phyloP scores from a whole-genome alignment of 2,113 vertebrate species.

The mouse (Mus musculus) region DNA sequence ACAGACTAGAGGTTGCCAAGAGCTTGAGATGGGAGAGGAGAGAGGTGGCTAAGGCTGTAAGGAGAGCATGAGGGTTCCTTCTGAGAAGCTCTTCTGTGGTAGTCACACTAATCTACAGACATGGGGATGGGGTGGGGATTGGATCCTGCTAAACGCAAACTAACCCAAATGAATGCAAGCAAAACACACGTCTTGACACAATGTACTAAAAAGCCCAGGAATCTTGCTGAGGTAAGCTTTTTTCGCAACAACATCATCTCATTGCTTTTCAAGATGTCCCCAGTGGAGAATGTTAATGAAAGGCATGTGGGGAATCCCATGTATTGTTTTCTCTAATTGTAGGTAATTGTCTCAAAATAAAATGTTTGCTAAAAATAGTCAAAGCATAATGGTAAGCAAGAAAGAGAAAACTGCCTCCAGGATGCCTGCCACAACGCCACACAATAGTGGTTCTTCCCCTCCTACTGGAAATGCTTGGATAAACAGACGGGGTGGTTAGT shows the following conservation, averaged over 20 bases:
- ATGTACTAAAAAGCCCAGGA: neutral
- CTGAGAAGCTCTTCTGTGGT: neutral
- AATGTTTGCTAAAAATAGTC: slow-evolving; percentile 20
- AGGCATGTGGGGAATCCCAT: neutral
- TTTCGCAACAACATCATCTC: neutral
- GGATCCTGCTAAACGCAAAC: neutral
- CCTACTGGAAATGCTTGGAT: neutral
- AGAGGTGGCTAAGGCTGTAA: neutral
- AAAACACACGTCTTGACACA: neutral
- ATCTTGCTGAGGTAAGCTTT: neutral
- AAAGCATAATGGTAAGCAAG: neutral
- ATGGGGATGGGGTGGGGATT: neutral
- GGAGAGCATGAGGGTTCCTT: neutral
- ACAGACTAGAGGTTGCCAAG: neutral
- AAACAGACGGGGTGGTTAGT: neutral
- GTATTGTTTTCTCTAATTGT: slow-evolving; percentile 12
- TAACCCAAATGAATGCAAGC: neutral
- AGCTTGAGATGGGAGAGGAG: neutral
- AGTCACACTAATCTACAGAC: neutral
- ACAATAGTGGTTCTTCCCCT: slow-evolving; percentile 33
- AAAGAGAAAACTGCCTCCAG: slow-evolving; percentile 24
- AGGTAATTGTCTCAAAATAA: slow-evolving; percentile 35
- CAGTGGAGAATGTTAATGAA: neutral
- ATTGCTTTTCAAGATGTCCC: neutral
- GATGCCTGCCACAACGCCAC: neutral